These are phyloP conservation scores for Gallinago paraguaiae DNA, from an alignment of 2,113 vertebrate genomes.

Conservation along the genomic window DNA sequence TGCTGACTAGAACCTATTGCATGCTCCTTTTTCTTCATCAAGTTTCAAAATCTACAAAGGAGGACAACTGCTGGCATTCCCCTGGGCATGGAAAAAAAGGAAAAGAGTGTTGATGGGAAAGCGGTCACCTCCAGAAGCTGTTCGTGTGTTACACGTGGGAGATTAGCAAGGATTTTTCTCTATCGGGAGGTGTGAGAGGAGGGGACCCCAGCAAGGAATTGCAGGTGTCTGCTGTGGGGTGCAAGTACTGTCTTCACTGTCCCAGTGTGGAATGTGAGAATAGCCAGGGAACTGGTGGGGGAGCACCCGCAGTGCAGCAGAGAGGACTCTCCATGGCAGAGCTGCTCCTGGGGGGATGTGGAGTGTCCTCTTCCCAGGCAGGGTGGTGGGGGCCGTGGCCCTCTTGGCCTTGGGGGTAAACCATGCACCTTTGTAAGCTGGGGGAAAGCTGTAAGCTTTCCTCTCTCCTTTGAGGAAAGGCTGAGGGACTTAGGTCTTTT, in stretches of 20 bases:
- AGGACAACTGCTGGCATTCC: neutral
- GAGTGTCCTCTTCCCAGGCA: neutral
- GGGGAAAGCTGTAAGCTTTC: too few relatives aligned
- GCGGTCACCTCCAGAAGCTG: neutral
- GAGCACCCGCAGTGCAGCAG: neutral
- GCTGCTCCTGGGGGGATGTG: neutral
- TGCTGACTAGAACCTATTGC: neutral
- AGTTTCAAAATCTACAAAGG: neutral
- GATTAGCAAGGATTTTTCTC: neutral
- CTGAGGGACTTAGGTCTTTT: neutral
- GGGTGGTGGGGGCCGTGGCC: neutral
- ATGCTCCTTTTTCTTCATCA: neutral
- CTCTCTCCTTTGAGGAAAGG: neutral
- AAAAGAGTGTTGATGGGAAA: neutral
- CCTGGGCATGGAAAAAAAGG: neutral
- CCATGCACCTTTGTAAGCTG: too few relatives aligned
- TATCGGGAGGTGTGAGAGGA: neutral
- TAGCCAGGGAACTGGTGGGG: neutral
- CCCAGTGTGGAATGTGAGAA: neutral
- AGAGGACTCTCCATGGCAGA: neutral
- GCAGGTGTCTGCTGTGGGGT: neutral
- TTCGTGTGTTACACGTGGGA: neutral
- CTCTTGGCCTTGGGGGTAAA: neutral
- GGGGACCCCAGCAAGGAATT: neutral
- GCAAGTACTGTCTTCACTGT: neutral